Base-by-base conservation (phyloP, 2,113 vertebrate genomes). In the Lophius piscatorius region DNA sequence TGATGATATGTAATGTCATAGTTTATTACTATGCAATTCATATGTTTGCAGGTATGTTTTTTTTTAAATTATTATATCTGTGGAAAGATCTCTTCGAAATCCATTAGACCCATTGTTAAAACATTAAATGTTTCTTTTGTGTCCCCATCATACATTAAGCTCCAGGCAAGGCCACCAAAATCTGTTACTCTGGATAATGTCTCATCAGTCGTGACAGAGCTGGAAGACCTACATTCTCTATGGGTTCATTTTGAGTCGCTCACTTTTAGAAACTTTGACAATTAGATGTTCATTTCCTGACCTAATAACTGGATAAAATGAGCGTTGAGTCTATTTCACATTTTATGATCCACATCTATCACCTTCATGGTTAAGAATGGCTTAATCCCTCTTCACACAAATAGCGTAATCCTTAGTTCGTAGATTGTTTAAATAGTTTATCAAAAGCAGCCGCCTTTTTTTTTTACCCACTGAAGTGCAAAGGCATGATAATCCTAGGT, bases 401-500 rank as follows among this genome's bases (percentile, higher is more conserved):
- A 42, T 52, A 52, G 39, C 14, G 6, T 20, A 47, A 26, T 60
- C 20, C 39, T 39, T 48, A 45, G 9, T 12, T 52, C 20, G 39
- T 10, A 14, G 16, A 31, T 21, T 80, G 35, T 65, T 62, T 1
- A 34, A 63, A 68, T 49, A 59, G 58, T 59, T 71, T 50, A 54
- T 63, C 22, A 75, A 60, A 39, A 52, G 13, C 56, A 42, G 55
- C 36, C 7, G 4, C 44, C 24, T 63, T 70, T 45, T 70, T 73
- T 33, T 57, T 70, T 18, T 61, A 61, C 34, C 35, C 29, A 26
- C 42, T 76, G 73, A 73, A 54, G 78, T 80, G 82, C 79, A 70
- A 79, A 51, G 88, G 83, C 36, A 85, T 74, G 84, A 65, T 84
- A 87, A 87, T 86, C 81, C 78, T 3, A 6, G 31, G 50, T 80